phyloP scores from a whole-genome alignment of 2,888 invertebrate species.

The Eupithecia dodoneata region DNA sequence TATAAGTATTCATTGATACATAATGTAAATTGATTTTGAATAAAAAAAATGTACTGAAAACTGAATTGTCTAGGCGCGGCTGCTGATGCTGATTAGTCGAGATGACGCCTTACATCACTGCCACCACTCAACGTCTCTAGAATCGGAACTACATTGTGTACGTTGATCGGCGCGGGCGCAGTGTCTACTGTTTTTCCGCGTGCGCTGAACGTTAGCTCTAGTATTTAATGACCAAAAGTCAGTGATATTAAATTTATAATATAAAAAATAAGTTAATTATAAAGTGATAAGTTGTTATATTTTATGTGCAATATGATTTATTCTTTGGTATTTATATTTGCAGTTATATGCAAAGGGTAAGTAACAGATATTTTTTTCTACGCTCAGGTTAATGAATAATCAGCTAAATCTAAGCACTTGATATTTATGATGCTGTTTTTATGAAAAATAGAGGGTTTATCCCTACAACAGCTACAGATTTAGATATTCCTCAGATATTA shows the following conservation, averaged over 20 bases:
- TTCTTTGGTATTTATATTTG: conserved; percentile 37
- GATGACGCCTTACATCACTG: conserved; percentile 42
- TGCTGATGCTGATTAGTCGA: conserved; percentile 20
- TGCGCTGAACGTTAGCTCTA: conserved; percentile 40
- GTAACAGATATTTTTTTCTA: conserved; percentile 14
- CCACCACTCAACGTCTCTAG: conserved; percentile 38
- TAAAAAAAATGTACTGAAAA: too few relatives aligned
- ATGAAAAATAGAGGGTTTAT: neutral
- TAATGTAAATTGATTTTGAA: too few relatives aligned
- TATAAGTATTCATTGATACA: too few relatives aligned
- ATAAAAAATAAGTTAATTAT: conserved; percentile 23
- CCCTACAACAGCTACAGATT: neutral
- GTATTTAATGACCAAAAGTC: conserved; percentile 31
- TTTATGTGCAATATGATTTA: conserved; percentile 39
- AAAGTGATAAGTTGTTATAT: conserved; percentile 36
- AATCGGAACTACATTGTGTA: conserved; percentile 29
- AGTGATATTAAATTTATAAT: conserved; percentile 34
- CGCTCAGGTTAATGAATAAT: neutral
- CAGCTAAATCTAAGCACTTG: neutral
- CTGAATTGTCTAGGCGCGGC: neutral
- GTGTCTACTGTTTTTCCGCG: conserved; percentile 34
- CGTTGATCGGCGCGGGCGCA: conserved; percentile 32
- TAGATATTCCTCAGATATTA: neutral
- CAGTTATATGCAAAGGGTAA: conserved; percentile 43
- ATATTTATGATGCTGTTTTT: neutral